Percentiles rank a stretch among this genome's conserved stretches.
Evolutionary conservation across 2,113 vertebrate genomes (phyloP).

Genomic region (Chloebia gouldiae): DNA sequence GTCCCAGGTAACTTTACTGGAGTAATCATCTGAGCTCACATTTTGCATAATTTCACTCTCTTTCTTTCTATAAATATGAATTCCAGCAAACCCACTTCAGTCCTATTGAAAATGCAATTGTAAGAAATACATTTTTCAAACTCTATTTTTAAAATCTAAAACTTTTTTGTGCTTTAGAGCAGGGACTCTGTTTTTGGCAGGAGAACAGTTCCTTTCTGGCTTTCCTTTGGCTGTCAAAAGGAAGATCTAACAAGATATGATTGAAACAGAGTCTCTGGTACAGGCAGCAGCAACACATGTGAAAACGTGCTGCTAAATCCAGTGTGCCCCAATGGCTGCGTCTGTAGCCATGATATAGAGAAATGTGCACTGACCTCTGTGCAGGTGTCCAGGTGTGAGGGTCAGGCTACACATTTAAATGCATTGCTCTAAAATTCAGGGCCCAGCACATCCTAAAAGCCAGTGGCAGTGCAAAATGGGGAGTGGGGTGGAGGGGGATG

Average conservation of each 20-base stretch:
- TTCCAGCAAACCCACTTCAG: background rate
- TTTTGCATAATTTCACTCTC: background rate
- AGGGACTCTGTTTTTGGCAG: background rate
- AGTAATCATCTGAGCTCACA: background rate
- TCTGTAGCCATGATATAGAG: background rate
- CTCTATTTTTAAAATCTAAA: background rate
- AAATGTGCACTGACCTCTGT: background rate
- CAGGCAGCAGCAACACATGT: background rate
- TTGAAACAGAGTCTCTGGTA: background rate
- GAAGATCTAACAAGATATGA: background rate
- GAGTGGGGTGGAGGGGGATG: fast-evolving
- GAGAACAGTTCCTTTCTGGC: background rate
- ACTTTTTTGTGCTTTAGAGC: background rate
- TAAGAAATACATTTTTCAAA: background rate
- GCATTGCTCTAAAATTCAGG: background rate
- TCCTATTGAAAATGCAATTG: background rate
- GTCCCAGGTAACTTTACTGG: background rate
- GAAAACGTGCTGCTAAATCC: background rate
- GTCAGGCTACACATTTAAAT: background rate
- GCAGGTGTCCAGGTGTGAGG: background rate
- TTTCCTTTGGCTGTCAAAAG: background rate
- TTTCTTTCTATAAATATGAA: background rate
- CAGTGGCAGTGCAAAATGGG: background rate
- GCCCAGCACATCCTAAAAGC: background rate
- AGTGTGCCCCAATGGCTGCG: background rate